Evolutionary conservation across 2,888 invertebrate species (phyloP).

Genomic region (Orchestes rusci): DNA sequence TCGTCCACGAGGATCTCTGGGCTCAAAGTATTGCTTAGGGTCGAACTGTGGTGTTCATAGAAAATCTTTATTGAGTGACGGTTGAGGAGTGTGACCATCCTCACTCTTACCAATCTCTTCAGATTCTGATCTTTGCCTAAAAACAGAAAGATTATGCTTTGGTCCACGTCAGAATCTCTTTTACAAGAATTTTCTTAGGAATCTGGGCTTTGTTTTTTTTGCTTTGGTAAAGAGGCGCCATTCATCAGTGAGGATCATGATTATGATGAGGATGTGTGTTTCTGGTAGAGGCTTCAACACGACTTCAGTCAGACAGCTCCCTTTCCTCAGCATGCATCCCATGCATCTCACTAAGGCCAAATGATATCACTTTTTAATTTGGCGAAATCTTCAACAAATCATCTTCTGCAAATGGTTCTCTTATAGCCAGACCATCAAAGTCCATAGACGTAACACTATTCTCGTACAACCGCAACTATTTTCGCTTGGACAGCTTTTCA

Average conservation of each 20-base stretch:
- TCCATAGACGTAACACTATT: slow-evolving; percentile 13
- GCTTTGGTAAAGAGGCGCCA: no score
- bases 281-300: slow-evolving; percentile 19
- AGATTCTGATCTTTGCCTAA: no score
- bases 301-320: slow-evolving; percentile 8
- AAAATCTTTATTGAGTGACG: no score
- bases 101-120: no score
- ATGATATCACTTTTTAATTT: slow-evolving; percentile 14
- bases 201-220: no score
- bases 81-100: no score
- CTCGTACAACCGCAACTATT: slow-evolving; percentile 16
- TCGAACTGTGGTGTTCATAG: no score
- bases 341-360: slow-evolving; percentile 16
- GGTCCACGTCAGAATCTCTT: no score
- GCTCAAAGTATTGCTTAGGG: no score
- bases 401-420: slow-evolving; percentile 9
- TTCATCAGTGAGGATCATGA: slow-evolving; percentile 13
- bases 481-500: slow-evolving; percentile 15
- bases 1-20: no score
- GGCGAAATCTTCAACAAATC: slow-evolving; percentile 11
- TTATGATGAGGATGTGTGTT: slow-evolving; percentile 14
- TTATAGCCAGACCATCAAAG: slow-evolving; percentile 9
- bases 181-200: no score
- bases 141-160: no score
- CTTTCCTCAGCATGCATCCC: slow-evolving; percentile 11